Conservation (phyloP, 2,888 invertebrate species). For the Mythimna ferrago region DNA sequence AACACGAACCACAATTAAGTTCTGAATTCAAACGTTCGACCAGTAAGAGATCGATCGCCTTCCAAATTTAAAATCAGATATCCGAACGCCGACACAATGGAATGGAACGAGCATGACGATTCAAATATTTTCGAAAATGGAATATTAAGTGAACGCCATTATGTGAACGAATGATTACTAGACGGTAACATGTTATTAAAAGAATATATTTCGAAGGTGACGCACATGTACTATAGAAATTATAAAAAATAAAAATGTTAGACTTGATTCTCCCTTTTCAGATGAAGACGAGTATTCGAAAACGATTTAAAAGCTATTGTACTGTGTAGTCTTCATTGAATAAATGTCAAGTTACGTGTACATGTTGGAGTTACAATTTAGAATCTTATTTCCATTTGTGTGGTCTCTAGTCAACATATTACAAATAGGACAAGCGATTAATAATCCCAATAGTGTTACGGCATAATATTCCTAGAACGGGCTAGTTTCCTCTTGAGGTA, state of each 20-base stretch:
- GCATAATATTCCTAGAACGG: constrained; percentile 42
- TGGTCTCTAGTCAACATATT: constrained; percentile 36
- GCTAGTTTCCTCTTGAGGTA: constrained; percentile 51
- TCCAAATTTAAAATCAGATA: constrained; percentile 89
- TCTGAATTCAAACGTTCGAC: constrained; percentile 79
- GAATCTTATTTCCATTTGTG: constrained; percentile 37
- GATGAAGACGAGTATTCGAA: constrained; percentile 30
- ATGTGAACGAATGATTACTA: constrained; percentile 86
- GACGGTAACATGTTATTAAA: constrained; percentile 85
- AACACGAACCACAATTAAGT: constrained; percentile 75
- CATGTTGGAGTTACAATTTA: constrained; percentile 29
- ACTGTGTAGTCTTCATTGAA: constrained; percentile 10
- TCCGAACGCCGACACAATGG: constrained; percentile 85
- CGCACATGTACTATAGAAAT: constrained; percentile 35
- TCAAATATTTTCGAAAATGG: constrained; percentile 90
- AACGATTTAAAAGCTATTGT: constrained; percentile 34
- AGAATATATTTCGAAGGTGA: constrained; percentile 69
- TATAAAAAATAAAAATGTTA: constrained; percentile 39
- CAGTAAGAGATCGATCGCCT: constrained; percentile 85
- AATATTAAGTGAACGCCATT: constrained; percentile 90
- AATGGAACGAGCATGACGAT: constrained; percentile 89
- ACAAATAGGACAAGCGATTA: constrained; percentile 48
- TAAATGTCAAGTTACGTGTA: constrained; percentile 21
- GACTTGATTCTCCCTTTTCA: constrained; percentile 31
- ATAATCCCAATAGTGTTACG: constrained; percentile 40